A percentile compares a stretch with the other conserved stretches of the same genome.
Evolutionary conservation across 2,888 invertebrate genomes (phyloP).

Genomic region (Acronicta aceris): DNA sequence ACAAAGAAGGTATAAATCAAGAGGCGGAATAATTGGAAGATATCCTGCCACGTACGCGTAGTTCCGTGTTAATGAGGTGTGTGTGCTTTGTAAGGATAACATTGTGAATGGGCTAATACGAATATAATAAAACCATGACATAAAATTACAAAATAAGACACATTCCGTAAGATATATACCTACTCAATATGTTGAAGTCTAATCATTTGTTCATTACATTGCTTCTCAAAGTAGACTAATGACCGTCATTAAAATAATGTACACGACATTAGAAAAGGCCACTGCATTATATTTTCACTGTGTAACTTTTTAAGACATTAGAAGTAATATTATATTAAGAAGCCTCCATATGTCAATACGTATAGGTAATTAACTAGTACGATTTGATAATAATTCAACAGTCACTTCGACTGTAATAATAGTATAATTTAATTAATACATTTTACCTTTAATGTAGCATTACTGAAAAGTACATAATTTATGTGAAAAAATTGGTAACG

Average conservation of each 20-base stretch:
- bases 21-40: constrained; percentile 50
- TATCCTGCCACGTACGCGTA: constrained; percentile 26
- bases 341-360: too few relatives aligned
- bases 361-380: too few relatives aligned
- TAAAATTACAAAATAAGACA: constrained; percentile 40
- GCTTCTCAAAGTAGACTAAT: constrained; percentile 52
- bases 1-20: constrained; percentile 54
- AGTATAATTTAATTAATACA: too few relatives aligned
- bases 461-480: too few relatives aligned
- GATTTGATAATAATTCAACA: too few relatives aligned
- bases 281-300: constrained; percentile 18
- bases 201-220: constrained; percentile 50
- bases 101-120: constrained; percentile 1
- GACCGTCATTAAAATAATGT: constrained; percentile 56
- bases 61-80: constrained; percentile 32
- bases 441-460: too few relatives aligned
- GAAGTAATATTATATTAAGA: constrained; percentile 1
- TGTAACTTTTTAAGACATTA: constrained; percentile 9
- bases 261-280: constrained; percentile 48
- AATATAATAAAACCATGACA: constrained; percentile 23
- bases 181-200: constrained; percentile 42
- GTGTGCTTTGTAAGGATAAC: constrained; percentile 28
- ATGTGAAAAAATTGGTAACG: too few relatives aligned
- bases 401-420: too few relatives aligned
- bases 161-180: constrained; percentile 32